These are phyloP conservation scores for Formicarius rufipectus DNA, from an alignment of 2,113 vertebrate species.

Conservation along the genomic window DNA sequence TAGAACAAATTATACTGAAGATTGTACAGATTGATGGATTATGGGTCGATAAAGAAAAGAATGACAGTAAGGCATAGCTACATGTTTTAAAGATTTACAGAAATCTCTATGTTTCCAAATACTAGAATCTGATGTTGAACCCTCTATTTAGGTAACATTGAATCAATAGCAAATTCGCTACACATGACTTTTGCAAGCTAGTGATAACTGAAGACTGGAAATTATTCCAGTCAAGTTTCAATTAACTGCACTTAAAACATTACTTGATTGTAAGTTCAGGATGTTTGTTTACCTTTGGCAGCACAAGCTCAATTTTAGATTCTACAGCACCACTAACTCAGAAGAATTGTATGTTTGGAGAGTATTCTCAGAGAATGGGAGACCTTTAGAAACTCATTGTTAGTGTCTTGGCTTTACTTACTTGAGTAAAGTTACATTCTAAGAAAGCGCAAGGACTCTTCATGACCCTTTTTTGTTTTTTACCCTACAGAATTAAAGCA, in stretches of 20 bases:
- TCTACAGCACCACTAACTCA: not conserved
- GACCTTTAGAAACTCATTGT: not conserved
- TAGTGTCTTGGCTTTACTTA: not conserved
- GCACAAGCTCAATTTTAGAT: not conserved
- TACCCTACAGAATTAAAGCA: not conserved
- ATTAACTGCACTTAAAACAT: not conserved
- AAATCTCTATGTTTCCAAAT: not conserved
- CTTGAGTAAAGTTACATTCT: not conserved
- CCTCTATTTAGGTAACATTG: not conserved
- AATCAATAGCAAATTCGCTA: not conserved
- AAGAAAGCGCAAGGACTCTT: not conserved
- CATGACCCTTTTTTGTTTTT: not conserved
- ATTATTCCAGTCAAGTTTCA: not conserved
- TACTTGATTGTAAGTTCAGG: not conserved
- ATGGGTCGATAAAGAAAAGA: not conserved
- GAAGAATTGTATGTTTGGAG: not conserved
- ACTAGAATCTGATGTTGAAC: not conserved
- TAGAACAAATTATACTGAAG: not conserved
- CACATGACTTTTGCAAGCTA: not conserved
- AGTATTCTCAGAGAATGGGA: not conserved
- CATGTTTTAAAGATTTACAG: not conserved
- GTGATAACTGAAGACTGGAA: not conserved
- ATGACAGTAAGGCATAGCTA: not conserved
- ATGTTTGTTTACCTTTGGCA: not conserved
- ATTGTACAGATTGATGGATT: not conserved